These are phyloP conservation scores for Clivina fossor DNA, from an alignment of 2,888 invertebrate genomes.

Conservation along the genomic window DNA sequence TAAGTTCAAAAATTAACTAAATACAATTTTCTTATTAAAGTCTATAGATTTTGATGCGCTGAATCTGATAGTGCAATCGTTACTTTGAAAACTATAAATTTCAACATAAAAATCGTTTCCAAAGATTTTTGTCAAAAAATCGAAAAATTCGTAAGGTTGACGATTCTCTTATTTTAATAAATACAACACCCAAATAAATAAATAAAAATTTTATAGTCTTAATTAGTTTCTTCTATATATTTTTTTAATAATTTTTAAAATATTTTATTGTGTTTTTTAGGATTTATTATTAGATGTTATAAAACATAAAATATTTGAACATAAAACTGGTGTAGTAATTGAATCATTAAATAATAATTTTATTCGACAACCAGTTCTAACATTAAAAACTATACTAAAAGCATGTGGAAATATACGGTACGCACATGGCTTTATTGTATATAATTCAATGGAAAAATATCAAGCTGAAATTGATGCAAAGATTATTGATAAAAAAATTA, in stretches of 20 bases:
- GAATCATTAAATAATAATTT: conserved; percentile 48
- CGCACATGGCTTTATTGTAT: conserved; percentile 46
- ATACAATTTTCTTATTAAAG: too few relatives aligned
- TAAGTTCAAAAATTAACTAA: too few relatives aligned
- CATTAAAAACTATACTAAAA: conserved; percentile 44
- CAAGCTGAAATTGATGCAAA: conserved; percentile 35
- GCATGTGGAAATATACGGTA: conserved; percentile 45
- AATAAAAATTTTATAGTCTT: too few relatives aligned
- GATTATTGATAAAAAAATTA: conserved; percentile 34
- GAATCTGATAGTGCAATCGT: too few relatives aligned
- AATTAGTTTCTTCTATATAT: too few relatives aligned
- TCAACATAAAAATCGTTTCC: too few relatives aligned
- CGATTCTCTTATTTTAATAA: too few relatives aligned
- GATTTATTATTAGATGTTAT: conserved; percentile 29
- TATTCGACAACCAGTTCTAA: conserved; percentile 42
- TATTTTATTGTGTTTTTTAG: conserved; percentile 14
- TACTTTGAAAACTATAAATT: too few relatives aligned
- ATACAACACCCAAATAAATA: too few relatives aligned
- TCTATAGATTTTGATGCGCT: too few relatives aligned
- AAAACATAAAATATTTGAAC: conserved; percentile 11
- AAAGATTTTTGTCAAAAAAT: too few relatives aligned
- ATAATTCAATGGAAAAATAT: conserved; percentile 39
- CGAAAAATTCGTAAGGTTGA: too few relatives aligned
- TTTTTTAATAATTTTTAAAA: neutral
- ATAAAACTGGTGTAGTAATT: conserved; percentile 44